Base-by-base conservation (phyloP, 2,797 vertebrate species). In the Limosa lapponica region DNA sequence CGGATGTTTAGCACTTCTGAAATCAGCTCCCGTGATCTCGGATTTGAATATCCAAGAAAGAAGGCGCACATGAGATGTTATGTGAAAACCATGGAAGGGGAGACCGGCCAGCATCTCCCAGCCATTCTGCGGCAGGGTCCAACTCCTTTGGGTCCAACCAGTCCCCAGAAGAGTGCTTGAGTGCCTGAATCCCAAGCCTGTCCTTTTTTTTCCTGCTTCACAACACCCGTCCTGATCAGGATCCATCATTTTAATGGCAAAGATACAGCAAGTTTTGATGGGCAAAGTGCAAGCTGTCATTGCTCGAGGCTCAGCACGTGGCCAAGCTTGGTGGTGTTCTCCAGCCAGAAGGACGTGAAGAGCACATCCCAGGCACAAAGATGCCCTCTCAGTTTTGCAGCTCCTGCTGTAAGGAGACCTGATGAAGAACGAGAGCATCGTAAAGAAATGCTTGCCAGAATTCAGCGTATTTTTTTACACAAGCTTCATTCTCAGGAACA, bases 61-160 rank as follows among this genome's bases (percentile, higher is more conserved):
- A 34, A 87, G 67, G 37, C 0, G 1, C 11, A 7, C 3, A 0
- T 0, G 22, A n/a, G 11, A 16, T 23, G 18, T 27, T n/a, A 6
- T 4, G 7, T 39, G 3, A 25, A 61, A 64, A 34, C 8, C 3
- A 0, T 0, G 4, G 10, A 22, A 59, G 52, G 30, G 69, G 13
- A 55, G 6, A 64, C 24, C 41, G 77, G 57, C 24, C 8, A 6
- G 57, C n/a, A 15, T 30, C 36, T 20, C 46, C 14, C 3, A 13
- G 23, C 23, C 20, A 12, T 27, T 32, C 64, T 48, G 23, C 3
- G 1, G 25, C 30, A 34, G 17, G 28, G 16, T 49, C 23, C 16
- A 6, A 52, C 13, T 54, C 51, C 51, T 52, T 52, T 41, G 30
- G 22, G 20, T 49, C 28, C 16, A 8, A 52, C 13, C 0, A 0